phyloP scores from a whole-genome alignment of 2,113 vertebrate genomes.

The Mesocricetus auratus region DNA sequence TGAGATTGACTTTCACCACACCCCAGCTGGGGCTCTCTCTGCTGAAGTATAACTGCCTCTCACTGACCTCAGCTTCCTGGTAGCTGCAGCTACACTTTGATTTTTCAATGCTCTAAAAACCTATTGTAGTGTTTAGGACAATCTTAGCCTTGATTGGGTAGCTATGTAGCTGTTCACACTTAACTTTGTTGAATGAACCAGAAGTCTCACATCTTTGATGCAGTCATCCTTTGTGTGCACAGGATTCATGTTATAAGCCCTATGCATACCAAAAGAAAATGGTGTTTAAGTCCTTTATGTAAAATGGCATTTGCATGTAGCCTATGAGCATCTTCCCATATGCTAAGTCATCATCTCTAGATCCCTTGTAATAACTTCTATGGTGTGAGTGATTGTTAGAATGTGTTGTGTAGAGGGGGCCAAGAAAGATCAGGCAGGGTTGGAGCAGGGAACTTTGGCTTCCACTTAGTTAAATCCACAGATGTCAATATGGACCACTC shows the following conservation, averaged over 20 bases:
- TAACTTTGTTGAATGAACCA: not conserved
- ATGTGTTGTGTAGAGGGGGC: not conserved
- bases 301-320: not conserved
- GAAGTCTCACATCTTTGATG: not conserved
- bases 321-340: not conserved
- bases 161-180: not conserved
- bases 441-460: no score
- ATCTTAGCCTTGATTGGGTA: not conserved
- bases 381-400: not conserved
- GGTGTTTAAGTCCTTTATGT: not conserved
- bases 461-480: not conserved
- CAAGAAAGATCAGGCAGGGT: not conserved
- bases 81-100: not conserved
- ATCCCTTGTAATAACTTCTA: not conserved
- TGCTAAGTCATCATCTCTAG: not conserved
- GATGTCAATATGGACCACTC: not conserved
- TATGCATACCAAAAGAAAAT: not conserved
- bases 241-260: not conserved
- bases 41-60: not conserved
- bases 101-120: not conserved
- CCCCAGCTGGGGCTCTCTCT: not conserved
- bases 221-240: not conserved
- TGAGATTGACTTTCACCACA: not conserved
- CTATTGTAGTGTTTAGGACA: not conserved
- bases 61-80: not conserved